Evolutionary conservation across 2,888 invertebrate genomes (phyloP), one percentile per base, ranked within the genome.

Genomic region (Conistra vaccinii): DNA sequence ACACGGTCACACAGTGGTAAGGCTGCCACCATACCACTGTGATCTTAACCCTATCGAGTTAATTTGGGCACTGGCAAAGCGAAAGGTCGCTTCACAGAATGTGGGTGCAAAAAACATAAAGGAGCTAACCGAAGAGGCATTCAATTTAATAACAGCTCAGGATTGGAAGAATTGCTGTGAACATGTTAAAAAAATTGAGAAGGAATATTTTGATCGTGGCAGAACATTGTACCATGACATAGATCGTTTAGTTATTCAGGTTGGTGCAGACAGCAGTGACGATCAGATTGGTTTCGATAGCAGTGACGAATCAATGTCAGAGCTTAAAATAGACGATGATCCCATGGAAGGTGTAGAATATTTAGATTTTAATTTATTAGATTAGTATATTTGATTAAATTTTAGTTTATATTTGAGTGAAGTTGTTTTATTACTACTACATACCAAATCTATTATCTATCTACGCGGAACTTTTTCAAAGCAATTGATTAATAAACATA

Each of bases 191-290:
- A 62, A 69, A 62, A 62, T 48, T 26, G 32, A 61, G n/a, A 26
- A 14, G 17, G 10, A 45, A n/a, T 69, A 45, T 45, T 32, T 45
- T 4, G 32, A 69, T 20, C 32, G 69, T 69, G 61, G 61, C 32
- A 69, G 7, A 32, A 61, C 62, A 69, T 61, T 32, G n/a, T 62
- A 61, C 12, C 6, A 45, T n/a, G 32, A 32, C n/a, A 45, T 61
- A 69, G 45, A 62, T 3, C n/a, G 10, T 60, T 69, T 68, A 29
- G 17, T 68, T 42, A 68, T 42, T 1, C 68, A 29, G 23, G 39
- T 29, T 57, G 57, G 57, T 68, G 68, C 42, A 42, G 67, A 68
- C 29, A 68, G 55, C 57, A 67, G 67, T 39, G 57, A 68, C 68
- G 39, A 57, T 57, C 29, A 57, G 12, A 2, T 20, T 67, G 10